phyloP scores from a whole-genome alignment of 1,140 invertebrate species.

The Nebria ingens region DNA sequence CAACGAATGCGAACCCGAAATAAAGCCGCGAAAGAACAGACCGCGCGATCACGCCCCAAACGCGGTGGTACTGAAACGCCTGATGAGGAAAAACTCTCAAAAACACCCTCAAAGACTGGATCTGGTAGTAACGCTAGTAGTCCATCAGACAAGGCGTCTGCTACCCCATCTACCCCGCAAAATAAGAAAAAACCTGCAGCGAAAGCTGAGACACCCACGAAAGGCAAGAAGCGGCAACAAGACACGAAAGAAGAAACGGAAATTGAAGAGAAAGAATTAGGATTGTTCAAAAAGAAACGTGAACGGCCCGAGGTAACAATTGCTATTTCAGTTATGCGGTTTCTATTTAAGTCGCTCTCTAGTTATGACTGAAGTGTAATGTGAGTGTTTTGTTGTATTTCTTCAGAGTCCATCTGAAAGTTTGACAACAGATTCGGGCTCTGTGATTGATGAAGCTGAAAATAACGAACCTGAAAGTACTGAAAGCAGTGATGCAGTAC shows the following conservation, averaged over 20 bases:
- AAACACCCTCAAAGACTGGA: conserved; percentile 39
- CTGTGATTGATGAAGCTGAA: conserved; percentile 65
- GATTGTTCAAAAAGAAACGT: conserved; percentile 58
- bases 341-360: no score
- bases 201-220: conserved; percentile 56
- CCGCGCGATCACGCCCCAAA: conserved; percentile 29
- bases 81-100: conserved; percentile 38
- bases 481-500: conserved; percentile 37
- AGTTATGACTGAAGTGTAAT: no score
- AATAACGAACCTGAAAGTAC: conserved; percentile 47
- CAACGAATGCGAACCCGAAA: conserved; percentile 82
- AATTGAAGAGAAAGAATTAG: conserved; percentile 50
- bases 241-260: conserved; percentile 41
- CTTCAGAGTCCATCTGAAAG: conserved; percentile 64
- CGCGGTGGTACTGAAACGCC: conserved; percentile 63
- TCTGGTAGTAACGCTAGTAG: conserved; percentile 22
- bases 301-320: conserved; percentile 43
- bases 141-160: conserved; percentile 39
- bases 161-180: conserved; percentile 29
- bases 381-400: no score
- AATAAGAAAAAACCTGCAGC: conserved; percentile 36
- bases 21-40: conserved; percentile 63
- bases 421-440: conserved; percentile 68
- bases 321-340: conserved; percentile 12
- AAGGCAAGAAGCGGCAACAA: conserved; percentile 60